Evolutionary conservation across 1,140 invertebrate species (phyloP).

Genomic region (Pectinophora gossypiella): DNA sequence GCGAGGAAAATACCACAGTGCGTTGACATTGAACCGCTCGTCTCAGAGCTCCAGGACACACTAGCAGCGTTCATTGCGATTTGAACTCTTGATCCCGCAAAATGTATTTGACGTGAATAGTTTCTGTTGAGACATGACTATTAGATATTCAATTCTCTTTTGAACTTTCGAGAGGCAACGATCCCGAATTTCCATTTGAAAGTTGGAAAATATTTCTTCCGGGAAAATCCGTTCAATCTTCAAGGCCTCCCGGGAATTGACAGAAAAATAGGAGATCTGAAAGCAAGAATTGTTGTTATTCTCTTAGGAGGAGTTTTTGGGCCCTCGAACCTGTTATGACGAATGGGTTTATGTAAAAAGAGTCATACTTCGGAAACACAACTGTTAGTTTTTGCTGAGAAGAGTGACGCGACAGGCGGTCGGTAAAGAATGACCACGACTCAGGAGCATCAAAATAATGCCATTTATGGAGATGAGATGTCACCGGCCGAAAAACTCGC

Average conservation of each 20-base stretch:
- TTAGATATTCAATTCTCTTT: neutral
- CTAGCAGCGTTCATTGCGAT: slow-evolving; percentile 7
- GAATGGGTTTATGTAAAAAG: no score
- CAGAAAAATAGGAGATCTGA: no score
- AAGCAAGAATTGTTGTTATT: no score
- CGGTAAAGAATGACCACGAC: slow-evolving; percentile 13
- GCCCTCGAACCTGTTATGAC: no score
- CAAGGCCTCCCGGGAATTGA: no score
- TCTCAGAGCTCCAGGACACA: neutral
- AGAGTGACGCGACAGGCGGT: slow-evolving; percentile 14
- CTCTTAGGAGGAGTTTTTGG: no score
- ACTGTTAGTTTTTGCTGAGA: slow-evolving; percentile 5
- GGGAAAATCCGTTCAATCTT: no score
- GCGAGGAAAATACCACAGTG: slow-evolving; percentile 11
- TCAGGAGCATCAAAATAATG: slow-evolving; percentile 14
- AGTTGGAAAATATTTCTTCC: no score
- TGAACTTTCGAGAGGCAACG: neutral
- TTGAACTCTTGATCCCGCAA: slow-evolving; percentile 17
- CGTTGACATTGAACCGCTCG: slow-evolving; percentile 13
- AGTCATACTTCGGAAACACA: slow-evolving; percentile 6
- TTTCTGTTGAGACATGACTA: neutral
- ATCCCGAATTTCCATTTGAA: neutral
- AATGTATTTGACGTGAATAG: slow-evolving; percentile 2
- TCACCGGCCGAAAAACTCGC: neutral
- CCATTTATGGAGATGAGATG: slow-evolving; percentile 7